A percentile compares a stretch with the other conserved stretches of the same genome.
Evolutionary conservation across 2,113 vertebrate genomes (phyloP).

Genomic region (Sterrhoptilus dennistouni): DNA sequence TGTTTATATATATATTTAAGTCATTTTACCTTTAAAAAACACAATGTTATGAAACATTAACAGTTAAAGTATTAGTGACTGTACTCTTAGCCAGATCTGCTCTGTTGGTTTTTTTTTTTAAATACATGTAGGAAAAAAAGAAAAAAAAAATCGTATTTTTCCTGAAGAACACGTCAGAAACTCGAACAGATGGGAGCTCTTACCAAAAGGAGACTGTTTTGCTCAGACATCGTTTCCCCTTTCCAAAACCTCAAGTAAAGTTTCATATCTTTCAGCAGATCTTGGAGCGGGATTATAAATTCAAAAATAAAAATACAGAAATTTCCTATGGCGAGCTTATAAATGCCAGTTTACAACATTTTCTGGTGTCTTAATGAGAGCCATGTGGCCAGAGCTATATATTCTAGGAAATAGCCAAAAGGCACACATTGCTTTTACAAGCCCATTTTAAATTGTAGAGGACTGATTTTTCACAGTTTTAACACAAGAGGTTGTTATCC

Average conservation of each 20-base stretch:
- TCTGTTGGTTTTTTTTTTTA: neutral
- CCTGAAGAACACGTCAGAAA: slow-evolving; percentile 22
- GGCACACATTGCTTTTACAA: slow-evolving; percentile 32
- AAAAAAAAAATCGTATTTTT: neutral
- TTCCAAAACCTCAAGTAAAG: slow-evolving; percentile 54
- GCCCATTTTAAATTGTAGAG: neutral
- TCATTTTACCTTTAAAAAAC: neutral
- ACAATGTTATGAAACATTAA: neutral
- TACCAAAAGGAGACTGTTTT: slow-evolving; percentile 18
- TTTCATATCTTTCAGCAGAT: slow-evolving; percentile 57
- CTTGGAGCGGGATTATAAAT: slow-evolving; percentile 35
- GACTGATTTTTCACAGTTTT: neutral
- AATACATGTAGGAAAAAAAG: neutral
- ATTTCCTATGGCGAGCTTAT: slow-evolving; percentile 49
- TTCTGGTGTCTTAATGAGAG: slow-evolving; percentile 56
- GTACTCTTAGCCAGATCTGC: neutral
- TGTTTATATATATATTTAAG: neutral
- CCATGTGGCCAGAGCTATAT: slow-evolving; percentile 29
- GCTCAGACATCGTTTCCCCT: slow-evolving; percentile 7
- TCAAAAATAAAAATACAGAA: slow-evolving; percentile 56
- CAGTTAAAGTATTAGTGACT: neutral
- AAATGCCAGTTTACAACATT: slow-evolving; percentile 47
- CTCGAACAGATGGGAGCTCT: slow-evolving; percentile 39
- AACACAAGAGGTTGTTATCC: slow-evolving; percentile 17
- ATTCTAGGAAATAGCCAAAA: slow-evolving; percentile 41